Conservation (phyloP, 1,140 invertebrate genomes). For the Eumeta japonica region DNA sequence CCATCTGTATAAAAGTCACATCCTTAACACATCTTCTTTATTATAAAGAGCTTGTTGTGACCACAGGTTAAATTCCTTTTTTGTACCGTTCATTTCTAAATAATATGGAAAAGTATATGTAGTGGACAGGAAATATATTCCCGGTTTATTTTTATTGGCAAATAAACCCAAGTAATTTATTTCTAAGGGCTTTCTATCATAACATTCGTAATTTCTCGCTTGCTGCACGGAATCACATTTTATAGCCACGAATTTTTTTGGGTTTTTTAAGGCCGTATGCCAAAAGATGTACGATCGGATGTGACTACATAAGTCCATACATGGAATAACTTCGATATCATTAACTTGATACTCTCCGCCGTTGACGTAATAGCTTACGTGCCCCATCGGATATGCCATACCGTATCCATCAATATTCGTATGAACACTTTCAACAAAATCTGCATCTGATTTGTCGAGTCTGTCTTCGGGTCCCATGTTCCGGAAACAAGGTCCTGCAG, state of each 20-base stretch:
- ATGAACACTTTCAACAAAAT: conserved; percentile 60
- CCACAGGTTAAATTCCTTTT: conserved; percentile 12
- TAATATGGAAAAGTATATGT: conserved; percentile 25
- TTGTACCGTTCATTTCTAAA: conserved; percentile 27
- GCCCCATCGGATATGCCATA: conserved; percentile 63
- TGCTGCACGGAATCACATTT: conserved; percentile 37
- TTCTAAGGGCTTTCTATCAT: conserved; percentile 19
- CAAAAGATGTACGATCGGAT: conserved; percentile 24
- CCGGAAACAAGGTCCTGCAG: conserved; percentile 40
- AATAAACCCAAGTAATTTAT: conserved; percentile 30
- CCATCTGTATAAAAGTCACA: too few relatives aligned
- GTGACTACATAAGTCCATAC: conserved; percentile 31
- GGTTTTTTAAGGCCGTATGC: conserved; percentile 24
- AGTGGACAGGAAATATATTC: conserved; percentile 34
- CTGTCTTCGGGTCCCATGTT: conserved; percentile 29
- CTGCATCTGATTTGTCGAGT: conserved; percentile 32
- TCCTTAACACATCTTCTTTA: neutral
- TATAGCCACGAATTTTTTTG: conserved; percentile 28
- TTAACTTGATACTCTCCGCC: conserved; percentile 69
- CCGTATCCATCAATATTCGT: conserved; percentile 70
- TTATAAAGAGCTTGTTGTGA: neutral
- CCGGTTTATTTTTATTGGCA: conserved; percentile 22
- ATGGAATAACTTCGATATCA: conserved; percentile 24
- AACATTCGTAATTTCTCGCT: conserved; percentile 29
- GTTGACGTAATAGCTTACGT: conserved; percentile 73